phyloP scores from a whole-genome alignment of 2,888 invertebrate species.

The Lasioglossum lativentre region DNA sequence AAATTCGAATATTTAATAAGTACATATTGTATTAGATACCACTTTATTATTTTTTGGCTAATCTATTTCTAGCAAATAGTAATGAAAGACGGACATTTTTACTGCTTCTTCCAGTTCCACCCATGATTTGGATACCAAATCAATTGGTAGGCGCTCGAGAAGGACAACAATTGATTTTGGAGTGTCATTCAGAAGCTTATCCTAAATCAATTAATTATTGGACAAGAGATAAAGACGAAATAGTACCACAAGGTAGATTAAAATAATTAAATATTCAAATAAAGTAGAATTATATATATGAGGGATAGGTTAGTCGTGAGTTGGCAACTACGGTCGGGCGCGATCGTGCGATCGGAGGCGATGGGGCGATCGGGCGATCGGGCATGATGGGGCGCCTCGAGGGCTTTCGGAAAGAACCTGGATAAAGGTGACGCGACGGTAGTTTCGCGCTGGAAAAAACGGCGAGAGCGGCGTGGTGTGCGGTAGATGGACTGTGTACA shows the following conservation, averaged over 20 bases:
- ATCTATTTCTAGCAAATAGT: neutral
- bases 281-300: no score
- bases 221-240: slow-evolving; percentile 86
- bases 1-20: neutral
- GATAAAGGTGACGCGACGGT: no score
- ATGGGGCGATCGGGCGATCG: no score
- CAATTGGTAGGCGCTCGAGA: slow-evolving; percentile 86
- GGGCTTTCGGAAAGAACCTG: no score
- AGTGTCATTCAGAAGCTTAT: slow-evolving; percentile 86
- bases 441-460: no score
- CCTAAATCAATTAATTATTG: slow-evolving; percentile 87
- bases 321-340: no score
- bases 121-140: slow-evolving; percentile 86
- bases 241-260: slow-evolving; percentile 85
- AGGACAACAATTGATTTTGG: slow-evolving; percentile 85
- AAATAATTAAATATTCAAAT: neutral
- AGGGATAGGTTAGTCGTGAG: no score
- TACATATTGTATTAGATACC: neutral
- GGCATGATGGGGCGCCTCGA: no score
- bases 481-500: no score
- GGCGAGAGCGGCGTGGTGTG: no score
- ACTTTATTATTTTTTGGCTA: neutral
- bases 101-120: slow-evolving; percentile 84
- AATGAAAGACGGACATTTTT: neutral
- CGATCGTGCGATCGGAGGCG: no score